These are phyloP conservation scores for Siniperca undulata DNA, from an alignment of 2,797 vertebrate genomes.

Conservation along the genomic window DNA sequence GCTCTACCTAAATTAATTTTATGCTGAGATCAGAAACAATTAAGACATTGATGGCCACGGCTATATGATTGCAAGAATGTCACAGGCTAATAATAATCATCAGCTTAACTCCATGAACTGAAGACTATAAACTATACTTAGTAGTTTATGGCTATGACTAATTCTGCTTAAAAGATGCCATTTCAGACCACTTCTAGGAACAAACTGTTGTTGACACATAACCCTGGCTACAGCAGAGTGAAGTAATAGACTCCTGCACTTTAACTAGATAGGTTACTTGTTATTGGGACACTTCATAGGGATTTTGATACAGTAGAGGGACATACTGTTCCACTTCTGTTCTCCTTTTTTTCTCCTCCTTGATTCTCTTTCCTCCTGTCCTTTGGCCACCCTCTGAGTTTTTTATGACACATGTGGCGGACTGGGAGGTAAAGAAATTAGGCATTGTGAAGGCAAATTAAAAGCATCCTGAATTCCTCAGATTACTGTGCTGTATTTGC, in stretches of 20 bases:
- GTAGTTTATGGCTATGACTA: background rate
- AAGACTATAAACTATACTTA: constrained; percentile 1
- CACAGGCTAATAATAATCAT: constrained; percentile 26
- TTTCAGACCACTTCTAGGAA: constrained; percentile 2
- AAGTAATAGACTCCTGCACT: background rate
- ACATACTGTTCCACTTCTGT: constrained; percentile 10
- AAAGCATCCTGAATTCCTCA: background rate
- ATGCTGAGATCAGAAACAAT: constrained; percentile 18
- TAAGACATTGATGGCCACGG: constrained; percentile 16
- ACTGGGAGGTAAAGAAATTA: background rate
- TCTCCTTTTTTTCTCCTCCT: background rate
- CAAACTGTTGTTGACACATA: background rate
- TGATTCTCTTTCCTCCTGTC: background rate
- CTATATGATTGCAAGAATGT: constrained; percentile 23
- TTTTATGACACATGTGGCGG: background rate
- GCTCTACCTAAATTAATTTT: background rate
- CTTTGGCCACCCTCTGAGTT: background rate
- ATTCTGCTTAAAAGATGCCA: background rate
- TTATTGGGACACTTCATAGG: background rate
- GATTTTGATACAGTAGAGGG: background rate
- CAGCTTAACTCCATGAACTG: background rate
- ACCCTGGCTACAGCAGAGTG: background rate
- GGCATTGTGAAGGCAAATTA: background rate
- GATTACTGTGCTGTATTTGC: background rate
- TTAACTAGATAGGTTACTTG: background rate